Percentiles rank a stretch among this genome's conserved stretches.
Conservation (phyloP, 2,797 vertebrate species). For the Fistularia tabacaria region DNA sequence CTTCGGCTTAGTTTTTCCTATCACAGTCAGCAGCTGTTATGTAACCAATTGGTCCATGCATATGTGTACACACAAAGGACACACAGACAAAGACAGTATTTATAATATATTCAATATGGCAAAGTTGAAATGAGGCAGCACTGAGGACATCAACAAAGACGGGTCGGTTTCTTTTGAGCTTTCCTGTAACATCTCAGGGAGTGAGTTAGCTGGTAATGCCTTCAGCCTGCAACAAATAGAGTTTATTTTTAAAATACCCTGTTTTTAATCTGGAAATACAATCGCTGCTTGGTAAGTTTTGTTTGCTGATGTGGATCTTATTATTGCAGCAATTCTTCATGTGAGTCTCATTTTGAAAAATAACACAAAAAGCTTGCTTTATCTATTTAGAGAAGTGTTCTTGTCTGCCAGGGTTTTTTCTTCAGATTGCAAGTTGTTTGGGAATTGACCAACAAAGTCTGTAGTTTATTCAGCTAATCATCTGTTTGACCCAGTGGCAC, state of each 20-base stretch:
- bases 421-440: too few relatives aligned
- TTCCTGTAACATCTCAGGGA: conserved; percentile 9
- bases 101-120: conserved; percentile 6
- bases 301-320: conserved; percentile 14
- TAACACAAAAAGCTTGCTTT: background rate
- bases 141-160: too few relatives aligned
- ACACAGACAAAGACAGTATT: too few relatives aligned
- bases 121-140: background rate
- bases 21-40: conserved; percentile 36
- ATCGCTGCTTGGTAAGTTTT: conserved; percentile 14
- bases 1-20: conserved; percentile 41
- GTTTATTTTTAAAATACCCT: conserved; percentile 4
- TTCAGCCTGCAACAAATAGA: background rate
- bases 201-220: background rate
- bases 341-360: conserved; percentile 14
- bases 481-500: too few relatives aligned
- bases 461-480: too few relatives aligned
- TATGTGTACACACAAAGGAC: too few relatives aligned
- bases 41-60: conserved; percentile 21
- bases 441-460: too few relatives aligned
- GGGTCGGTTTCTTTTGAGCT: conserved; percentile 7
- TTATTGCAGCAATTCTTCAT: conserved; percentile 21
- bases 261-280: conserved; percentile 45
- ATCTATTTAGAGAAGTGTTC: too few relatives aligned
- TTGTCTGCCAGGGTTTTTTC: too few relatives aligned